Evolutionary conservation across 2,888 invertebrate genomes (phyloP).

Genomic region (Didymodactylos carnosus): DNA sequence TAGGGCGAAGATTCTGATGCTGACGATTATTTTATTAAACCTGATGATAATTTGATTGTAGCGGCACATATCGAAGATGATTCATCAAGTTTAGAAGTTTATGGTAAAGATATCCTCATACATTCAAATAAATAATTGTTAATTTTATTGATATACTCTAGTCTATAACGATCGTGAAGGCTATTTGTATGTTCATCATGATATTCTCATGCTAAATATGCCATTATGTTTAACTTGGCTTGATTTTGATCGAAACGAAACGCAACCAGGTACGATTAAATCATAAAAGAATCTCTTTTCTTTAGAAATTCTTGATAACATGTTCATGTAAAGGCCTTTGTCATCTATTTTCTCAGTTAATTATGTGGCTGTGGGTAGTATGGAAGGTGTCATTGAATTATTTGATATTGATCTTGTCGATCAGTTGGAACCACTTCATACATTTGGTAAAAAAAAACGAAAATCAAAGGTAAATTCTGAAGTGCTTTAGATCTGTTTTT

Average conservation of each 20-base stretch:
- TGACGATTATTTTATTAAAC: constrained; percentile 69
- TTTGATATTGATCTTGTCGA: constrained; percentile 91
- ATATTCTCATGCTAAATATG: constrained; percentile 65
- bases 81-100: constrained; percentile 64
- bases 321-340: not conserved
- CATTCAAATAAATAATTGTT: not conserved
- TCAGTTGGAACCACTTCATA: constrained; percentile 51
- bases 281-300: constrained; percentile 2
- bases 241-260: constrained; percentile 57
- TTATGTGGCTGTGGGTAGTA: constrained; percentile 71
- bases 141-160: constrained; percentile 32
- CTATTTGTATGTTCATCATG: constrained; percentile 79
- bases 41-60: constrained; percentile 66
- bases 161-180: constrained; percentile 73
- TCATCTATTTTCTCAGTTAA: constrained; percentile 49
- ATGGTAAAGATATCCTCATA: constrained; percentile 42
- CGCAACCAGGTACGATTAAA: constrained; percentile 18
- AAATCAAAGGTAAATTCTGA: not conserved
- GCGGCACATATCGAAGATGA: constrained; percentile 69
- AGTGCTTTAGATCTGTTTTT: no score
- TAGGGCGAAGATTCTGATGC: constrained; percentile 42
- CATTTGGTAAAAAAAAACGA: not conserved
- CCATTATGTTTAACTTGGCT: constrained; percentile 81
- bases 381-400: constrained; percentile 76
- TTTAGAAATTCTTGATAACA: not conserved